Evolutionary conservation across 2,113 vertebrate genomes (phyloP), one percentile per base, ranked within the genome.

Genomic region (Ellobius talpinus): DNA sequence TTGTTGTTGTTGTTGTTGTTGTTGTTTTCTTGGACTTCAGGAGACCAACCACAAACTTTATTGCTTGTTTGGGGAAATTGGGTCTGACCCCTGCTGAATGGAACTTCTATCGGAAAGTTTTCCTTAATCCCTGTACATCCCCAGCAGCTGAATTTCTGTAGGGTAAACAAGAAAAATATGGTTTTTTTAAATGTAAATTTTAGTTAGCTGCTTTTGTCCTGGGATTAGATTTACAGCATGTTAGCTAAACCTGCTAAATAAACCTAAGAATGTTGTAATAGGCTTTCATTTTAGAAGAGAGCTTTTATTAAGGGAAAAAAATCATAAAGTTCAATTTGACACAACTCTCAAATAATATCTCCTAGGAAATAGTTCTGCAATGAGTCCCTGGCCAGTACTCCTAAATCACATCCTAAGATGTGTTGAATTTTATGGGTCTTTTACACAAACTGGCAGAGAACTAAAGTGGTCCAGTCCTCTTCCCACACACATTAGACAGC

Each of bases 251-350:
- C 24, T 77, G 24, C 13, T 45, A 94, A 95, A 85, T 95, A 79
- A 68, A 55, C 68, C 42, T 96, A 82, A 87, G 36, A 66, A 96
- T 72, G 52, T 13, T 78, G 58, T 74, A 84, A 78, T 21, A 89
- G 29, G 14, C 9, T 82, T 87, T 93, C 88, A 42, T 95, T 92
- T 96, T 77, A 66, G 31, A 17, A 93, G 50, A 33, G 94, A 87
- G 47, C n/a, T 73, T 87, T 78, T 23, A 72, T 17, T 55, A 73
- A 90, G 33, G 70, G 47, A 33, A 31, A 61, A 81, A 85, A 95
- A 31, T 47, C 21, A 89, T 52, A 88, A 89, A 95, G 78, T 73
- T 29, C n/a, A 82, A 16, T 87, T 84, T 90, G 45, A 68, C 14
- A 55, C 9, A 55, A 88, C 10, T 96, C 19, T 73, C 36, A 77